A percentile compares a stretch with the other conserved stretches of the same genome.
Conservation (phyloP, 92 coral and sea anemone genomes). For the Galaxea fascicularis region DNA sequence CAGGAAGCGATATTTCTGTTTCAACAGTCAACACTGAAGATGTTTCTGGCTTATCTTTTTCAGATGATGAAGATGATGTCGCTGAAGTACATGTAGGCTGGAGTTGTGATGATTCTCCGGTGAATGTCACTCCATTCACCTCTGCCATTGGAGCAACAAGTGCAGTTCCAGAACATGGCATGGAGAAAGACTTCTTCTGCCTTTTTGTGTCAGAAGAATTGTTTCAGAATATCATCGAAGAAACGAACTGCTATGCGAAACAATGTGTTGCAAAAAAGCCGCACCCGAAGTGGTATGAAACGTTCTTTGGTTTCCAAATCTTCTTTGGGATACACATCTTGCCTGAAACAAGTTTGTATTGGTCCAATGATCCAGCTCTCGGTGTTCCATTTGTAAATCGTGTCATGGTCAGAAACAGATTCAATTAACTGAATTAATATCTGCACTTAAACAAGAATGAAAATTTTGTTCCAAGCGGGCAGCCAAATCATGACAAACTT, state of each 20-base stretch:
- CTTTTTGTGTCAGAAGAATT: conserved; percentile 51
- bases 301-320: conserved; percentile 32
- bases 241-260: conserved; percentile 55
- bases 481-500: conserved; percentile 58
- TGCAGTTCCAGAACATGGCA: conserved; percentile 46
- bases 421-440: conserved; percentile 48
- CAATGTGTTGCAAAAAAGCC: conserved; percentile 49
- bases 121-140: conserved; percentile 14
- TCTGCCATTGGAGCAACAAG: not conserved
- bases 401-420: conserved; percentile 59
- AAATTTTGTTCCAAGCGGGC: conserved; percentile 46
- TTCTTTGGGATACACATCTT: conserved; percentile 30
- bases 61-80: conserved; percentile 51
- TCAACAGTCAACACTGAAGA: conserved; percentile 62
- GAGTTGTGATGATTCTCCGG: conserved; percentile 33
- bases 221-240: conserved; percentile 38
- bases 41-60: conserved; percentile 45
- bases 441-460: conserved; percentile 59
- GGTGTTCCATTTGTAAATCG: conserved; percentile 42
- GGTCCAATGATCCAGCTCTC: conserved; percentile 46
- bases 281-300: conserved; percentile 55
- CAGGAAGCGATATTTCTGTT: conserved; percentile 63
- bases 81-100: conserved; percentile 33
- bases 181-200: conserved; percentile 49
- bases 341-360: conserved; percentile 48